Evolutionary conservation across 23 tunicate genomes (phyloP).

Genomic region (Trididemnum miniatum): DNA sequence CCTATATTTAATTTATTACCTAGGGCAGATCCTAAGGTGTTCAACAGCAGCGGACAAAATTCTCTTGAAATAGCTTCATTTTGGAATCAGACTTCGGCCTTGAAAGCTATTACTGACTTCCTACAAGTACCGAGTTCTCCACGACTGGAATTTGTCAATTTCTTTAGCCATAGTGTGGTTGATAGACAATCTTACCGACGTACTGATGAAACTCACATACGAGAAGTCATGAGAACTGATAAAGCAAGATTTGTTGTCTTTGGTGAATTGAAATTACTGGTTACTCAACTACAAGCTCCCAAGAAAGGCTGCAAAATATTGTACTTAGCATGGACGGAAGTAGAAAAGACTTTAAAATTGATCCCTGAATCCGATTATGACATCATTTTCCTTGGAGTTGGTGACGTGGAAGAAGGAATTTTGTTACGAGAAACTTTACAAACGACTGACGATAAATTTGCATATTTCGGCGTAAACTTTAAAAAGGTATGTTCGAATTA

Average conservation of each 20-base stretch:
- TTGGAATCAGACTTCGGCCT: slow-evolving; percentile 62
- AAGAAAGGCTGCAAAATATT: slow-evolving; percentile 30
- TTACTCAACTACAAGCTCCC: slow-evolving; percentile 1
- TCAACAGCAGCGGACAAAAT: slow-evolving; percentile 78
- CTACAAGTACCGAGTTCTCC: slow-evolving; percentile 35
- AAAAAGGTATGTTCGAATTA: slow-evolving; percentile 59
- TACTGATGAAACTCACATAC: slow-evolving; percentile 51
- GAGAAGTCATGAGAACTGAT: slow-evolving; percentile 36
- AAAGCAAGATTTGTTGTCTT: slow-evolving; percentile 67
- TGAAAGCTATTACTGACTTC: slow-evolving; percentile 30
- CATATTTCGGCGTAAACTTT: slow-evolving; percentile 83
- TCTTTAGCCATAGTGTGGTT: slow-evolving; percentile 52
- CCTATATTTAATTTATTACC: slow-evolving; percentile 19
- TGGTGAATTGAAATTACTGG: slow-evolving; percentile 59
- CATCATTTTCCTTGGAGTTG: slow-evolving; percentile 80
- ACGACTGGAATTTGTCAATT: slow-evolving; percentile 59
- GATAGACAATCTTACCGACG: slow-evolving; percentile 78
- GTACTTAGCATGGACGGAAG: slow-evolving; percentile 48
- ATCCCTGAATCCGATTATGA: slow-evolving; percentile 30
- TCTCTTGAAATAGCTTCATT: slow-evolving; percentile 64
- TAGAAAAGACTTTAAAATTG: slow-evolving; percentile 19
- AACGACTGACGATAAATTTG: background rate
- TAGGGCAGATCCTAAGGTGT: slow-evolving; percentile 75
- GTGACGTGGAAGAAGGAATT: slow-evolving; percentile 47
- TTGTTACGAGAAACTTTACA: slow-evolving; percentile 31